Base-by-base conservation (phyloP, 2,113 vertebrate species). In the Mastomys coucha region DNA sequence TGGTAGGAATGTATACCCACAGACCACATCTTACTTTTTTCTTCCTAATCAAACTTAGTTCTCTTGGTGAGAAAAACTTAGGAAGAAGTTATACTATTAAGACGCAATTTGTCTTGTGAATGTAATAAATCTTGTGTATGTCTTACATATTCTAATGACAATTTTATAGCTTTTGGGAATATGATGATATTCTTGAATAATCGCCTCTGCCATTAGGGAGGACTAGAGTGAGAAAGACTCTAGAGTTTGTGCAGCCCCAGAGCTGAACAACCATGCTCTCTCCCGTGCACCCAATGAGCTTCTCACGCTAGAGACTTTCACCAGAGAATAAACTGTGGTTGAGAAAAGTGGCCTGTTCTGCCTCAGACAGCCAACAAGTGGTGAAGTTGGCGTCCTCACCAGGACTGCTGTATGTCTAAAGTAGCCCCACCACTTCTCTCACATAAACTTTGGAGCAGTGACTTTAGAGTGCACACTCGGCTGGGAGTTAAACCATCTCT, bases 121-220 rank as follows among this genome's bases (percentile, higher is more conserved):
- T 91, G 7, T 80, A 85, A 33, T 95, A 70, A 87, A 56, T 95
- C 63, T 90, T 95, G 16, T 94, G 33, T 93, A 69, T 89, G 7
- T 58, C 76, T 78, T 94, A 36, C 72, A 89, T 93, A n/a, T 78
- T 91, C 93, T 89, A 81, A 77, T 84, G n/a, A n/a, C 17, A 89
- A 22, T 93, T 91, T 91, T 92, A 36, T 86, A 93, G 63, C 4
- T 51, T 94, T 89, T 95, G 76, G 76, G 96, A 91, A 94, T 93
- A 69, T 10, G 56, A 51, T 94, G 93, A 67, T 91, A 94, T 95
- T 93, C 58, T 77, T 81, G 13, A 88, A 75, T 58, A 75, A 13
- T 53, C 56, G 82, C 22, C 4, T 96, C 31, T 90, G 42, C 42
- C n/a, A 36, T 67, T 24, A 75, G 56, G 39, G 78, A 69, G 39